Evolutionary conservation across 2,888 invertebrate species (phyloP).

Genomic region (Himalopsyche kuldschensis): DNA sequence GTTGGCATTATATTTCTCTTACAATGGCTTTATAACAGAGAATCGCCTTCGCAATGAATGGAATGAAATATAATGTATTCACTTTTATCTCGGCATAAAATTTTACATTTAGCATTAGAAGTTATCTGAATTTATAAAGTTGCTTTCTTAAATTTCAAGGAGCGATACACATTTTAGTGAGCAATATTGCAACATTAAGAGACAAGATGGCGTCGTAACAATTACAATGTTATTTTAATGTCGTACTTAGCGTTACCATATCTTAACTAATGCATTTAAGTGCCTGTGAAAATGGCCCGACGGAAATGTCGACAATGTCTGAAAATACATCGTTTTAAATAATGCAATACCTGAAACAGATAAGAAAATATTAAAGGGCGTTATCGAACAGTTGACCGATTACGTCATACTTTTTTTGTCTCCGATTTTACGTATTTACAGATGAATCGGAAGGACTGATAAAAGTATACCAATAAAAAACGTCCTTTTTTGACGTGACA

Average conservation of each 20-base stretch:
- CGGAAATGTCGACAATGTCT: not conserved
- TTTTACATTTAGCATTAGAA: too few species aligned
- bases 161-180: not conserved
- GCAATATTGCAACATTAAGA: not conserved
- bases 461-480: too few species aligned
- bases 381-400: not conserved
- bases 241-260: not conserved
- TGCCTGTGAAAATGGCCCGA: not conserved
- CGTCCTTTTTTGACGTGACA: too few species aligned
- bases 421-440: too few species aligned
- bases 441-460: too few species aligned
- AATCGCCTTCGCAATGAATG: too few species aligned
- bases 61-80: too few species aligned
- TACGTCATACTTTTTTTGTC: too few species aligned
- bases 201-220: not conserved
- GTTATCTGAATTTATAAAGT: too few species aligned
- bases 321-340: not conserved
- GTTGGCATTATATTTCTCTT: too few species aligned
- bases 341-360: not conserved
- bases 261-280: not conserved
- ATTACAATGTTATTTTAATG: not conserved
- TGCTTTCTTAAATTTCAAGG: not conserved
- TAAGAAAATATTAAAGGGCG: not conserved
- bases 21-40: too few species aligned
- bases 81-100: too few species aligned